Conservation (phyloP, 1,140 invertebrate genomes). For the Philopotamus ludificatus region DNA sequence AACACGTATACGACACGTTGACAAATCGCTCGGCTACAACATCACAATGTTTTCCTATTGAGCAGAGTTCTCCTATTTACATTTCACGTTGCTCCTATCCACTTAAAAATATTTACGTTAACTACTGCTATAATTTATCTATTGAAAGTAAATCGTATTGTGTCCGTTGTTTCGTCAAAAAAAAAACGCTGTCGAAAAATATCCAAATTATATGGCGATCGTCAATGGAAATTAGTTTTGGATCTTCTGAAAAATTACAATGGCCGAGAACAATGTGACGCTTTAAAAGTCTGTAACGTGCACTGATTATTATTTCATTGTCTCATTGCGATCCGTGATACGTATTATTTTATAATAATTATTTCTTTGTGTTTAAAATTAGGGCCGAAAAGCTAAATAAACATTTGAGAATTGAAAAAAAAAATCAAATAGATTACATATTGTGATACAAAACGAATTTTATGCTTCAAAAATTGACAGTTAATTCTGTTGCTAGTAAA, state of each 20-base stretch:
- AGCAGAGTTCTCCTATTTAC: constrained; percentile 9
- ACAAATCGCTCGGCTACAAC: constrained; percentile 16
- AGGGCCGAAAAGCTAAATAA: no score
- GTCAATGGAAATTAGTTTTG: constrained; percentile 15
- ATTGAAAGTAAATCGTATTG: constrained; percentile 21
- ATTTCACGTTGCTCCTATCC: constrained; percentile 22
- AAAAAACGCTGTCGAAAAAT: constrained; percentile 7
- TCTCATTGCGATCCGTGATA: background rate
- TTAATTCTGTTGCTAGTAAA: background rate
- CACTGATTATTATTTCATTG: background rate
- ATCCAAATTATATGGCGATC: background rate
- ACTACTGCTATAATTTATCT: constrained; percentile 29
- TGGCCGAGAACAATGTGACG: constrained; percentile 3
- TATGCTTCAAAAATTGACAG: background rate
- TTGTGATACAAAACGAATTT: background rate
- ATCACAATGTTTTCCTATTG: constrained; percentile 15
- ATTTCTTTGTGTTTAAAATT: background rate
- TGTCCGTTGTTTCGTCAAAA: background rate
- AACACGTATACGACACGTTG: constrained; percentile 23
- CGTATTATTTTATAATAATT: background rate
- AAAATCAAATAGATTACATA: background rate
- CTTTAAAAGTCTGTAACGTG: background rate
- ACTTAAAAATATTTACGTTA: constrained; percentile 15
- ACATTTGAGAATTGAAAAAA: background rate
- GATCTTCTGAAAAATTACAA: constrained; percentile 18